Conservation (phyloP, 2,888 invertebrate species). For the Erebia aethiops region DNA sequence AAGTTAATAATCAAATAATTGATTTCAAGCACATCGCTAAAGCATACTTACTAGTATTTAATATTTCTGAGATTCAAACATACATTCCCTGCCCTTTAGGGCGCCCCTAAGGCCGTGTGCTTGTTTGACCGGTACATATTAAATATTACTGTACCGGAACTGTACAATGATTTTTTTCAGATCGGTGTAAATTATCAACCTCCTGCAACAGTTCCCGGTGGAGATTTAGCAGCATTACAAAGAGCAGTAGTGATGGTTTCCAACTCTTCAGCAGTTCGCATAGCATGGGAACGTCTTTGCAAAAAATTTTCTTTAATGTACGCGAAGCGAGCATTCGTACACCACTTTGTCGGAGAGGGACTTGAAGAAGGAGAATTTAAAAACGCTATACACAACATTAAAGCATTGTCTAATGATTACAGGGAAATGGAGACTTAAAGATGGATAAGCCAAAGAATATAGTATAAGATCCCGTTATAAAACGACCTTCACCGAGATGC, state of each 20-base stretch:
- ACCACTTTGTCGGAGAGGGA: slow-evolving; percentile 91
- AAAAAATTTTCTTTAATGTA: slow-evolving; percentile 92
- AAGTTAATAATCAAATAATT: not conserved
- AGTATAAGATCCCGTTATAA: too few relatives aligned
- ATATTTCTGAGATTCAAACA: too few relatives aligned
- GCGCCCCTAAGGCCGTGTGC: too few relatives aligned
- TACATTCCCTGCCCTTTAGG: too few relatives aligned
- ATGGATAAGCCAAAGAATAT: too few relatives aligned
- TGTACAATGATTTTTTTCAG: slow-evolving; percentile 57
- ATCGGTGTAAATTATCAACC: slow-evolving; percentile 89
- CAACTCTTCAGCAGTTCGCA: slow-evolving; percentile 90
- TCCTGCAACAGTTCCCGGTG: slow-evolving; percentile 89
- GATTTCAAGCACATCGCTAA: too few relatives aligned
- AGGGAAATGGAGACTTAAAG: slow-evolving; percentile 82
- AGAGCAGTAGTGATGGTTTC: slow-evolving; percentile 93
- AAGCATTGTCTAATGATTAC: slow-evolving; percentile 86
- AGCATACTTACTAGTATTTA: too few relatives aligned
- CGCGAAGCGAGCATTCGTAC: slow-evolving; percentile 92
- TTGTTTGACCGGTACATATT: too few relatives aligned
- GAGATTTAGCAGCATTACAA: slow-evolving; percentile 88
- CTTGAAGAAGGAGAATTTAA: slow-evolving; percentile 86
- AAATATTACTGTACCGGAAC: too few relatives aligned
- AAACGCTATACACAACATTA: slow-evolving; percentile 85
- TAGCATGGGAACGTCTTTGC: slow-evolving; percentile 90
- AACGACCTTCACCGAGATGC: too few relatives aligned